These are phyloP conservation scores for Bombus sylvicola DNA, from an alignment of 1,140 invertebrate species.

Conservation along the genomic window DNA sequence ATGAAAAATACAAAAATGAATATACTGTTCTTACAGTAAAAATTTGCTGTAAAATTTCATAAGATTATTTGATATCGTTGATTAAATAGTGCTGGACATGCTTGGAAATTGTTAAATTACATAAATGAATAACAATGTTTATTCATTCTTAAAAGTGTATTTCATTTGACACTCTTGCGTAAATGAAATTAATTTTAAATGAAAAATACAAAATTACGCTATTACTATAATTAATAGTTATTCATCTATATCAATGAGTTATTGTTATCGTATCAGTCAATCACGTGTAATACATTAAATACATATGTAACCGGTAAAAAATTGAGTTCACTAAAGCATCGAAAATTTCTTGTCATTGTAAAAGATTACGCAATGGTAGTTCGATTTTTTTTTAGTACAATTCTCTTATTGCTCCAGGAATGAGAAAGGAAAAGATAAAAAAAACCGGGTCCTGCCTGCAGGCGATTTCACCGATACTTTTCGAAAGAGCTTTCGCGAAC, in stretches of 20 bases:
- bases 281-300: neutral
- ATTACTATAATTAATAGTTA: neutral
- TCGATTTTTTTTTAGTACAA: constrained; percentile 31
- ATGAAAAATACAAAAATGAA: neutral
- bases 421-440: constrained; percentile 42
- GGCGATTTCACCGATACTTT: constrained; percentile 55
- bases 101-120: no score
- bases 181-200: no score
- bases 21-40: neutral
- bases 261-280: neutral
- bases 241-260: neutral
- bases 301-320: neutral
- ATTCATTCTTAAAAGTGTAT: neutral
- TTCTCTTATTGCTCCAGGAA: constrained; percentile 52
- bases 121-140: no score
- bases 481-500: constrained; percentile 53
- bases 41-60: neutral
- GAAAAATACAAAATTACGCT: no score
- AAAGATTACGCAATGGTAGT: neutral
- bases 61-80: neutral
- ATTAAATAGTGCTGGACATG: no score
- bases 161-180: neutral
- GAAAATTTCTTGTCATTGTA: neutral
- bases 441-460: constrained; percentile 24
- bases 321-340: neutral